Evolutionary conservation across 2,113 vertebrate species (phyloP).

Genomic region (Alaudala cheleensis): DNA sequence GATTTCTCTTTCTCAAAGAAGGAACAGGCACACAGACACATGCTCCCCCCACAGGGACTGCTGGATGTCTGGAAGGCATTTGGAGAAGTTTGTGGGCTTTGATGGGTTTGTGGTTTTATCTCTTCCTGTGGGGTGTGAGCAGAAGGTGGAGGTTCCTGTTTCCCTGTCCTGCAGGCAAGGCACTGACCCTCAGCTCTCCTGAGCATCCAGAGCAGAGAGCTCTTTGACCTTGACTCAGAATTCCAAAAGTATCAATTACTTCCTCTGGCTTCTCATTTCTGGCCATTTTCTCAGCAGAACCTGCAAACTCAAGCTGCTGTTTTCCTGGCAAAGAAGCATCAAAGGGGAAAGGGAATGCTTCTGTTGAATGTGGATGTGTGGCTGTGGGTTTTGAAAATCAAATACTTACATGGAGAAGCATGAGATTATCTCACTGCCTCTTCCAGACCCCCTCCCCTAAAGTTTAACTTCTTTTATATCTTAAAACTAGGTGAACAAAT

Average conservation of each 20-base stretch:
- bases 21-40: neutral
- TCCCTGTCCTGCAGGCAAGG: neutral
- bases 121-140: neutral
- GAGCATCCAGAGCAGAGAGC: neutral
- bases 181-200: neutral
- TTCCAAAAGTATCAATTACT: neutral
- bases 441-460: neutral
- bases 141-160: neutral
- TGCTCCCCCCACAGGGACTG: accelerated
- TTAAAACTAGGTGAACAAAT: neutral
- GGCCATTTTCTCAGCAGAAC: neutral
- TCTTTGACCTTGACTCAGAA: neutral
- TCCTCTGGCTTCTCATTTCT: neutral
- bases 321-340: neutral
- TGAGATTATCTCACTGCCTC: neutral
- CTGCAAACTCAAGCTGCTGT: neutral
- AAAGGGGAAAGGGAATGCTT: neutral
- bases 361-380: neutral
- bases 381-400: neutral
- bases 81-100: neutral
- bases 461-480: neutral
- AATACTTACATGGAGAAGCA: neutral
- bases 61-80: neutral
- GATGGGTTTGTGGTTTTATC: neutral
- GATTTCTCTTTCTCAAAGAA: neutral